These are phyloP conservation scores for Latrodectus geometricus DNA, from an alignment of 1,140 invertebrate species.

Conservation along the genomic window DNA sequence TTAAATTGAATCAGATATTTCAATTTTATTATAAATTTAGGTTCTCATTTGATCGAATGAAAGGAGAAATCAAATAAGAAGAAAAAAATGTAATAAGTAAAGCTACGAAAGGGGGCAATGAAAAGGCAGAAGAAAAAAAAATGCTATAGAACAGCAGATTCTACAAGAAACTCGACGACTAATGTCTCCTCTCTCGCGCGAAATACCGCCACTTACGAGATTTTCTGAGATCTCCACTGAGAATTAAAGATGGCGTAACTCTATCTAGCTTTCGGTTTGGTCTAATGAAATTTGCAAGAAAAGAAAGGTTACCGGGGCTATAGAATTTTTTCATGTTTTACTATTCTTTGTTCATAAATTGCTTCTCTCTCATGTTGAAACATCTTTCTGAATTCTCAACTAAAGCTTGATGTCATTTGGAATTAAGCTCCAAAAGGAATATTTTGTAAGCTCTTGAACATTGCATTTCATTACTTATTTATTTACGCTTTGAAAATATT, in stretches of 20 bases:
- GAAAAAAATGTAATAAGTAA: slow-evolving; percentile 55
- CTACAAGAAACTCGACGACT: slow-evolving; percentile 52
- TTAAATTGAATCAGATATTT: no score
- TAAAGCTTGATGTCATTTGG: background rate
- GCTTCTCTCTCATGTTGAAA: background rate
- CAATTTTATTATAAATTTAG: no score
- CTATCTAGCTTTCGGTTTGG: slow-evolving; percentile 36
- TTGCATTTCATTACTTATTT: background rate
- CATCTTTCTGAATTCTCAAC: background rate
- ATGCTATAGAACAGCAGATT: slow-evolving; percentile 36
- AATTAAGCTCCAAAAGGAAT: background rate
- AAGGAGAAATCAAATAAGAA: slow-evolving; percentile 53
- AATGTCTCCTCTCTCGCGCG: slow-evolving; percentile 55
- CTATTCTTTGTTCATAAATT: slow-evolving; percentile 32
- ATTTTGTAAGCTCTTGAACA: background rate
- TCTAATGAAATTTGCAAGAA: slow-evolving; percentile 57
- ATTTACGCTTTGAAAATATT: no score
- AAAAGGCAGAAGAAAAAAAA: slow-evolving; percentile 11
- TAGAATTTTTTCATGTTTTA: slow-evolving; percentile 10
- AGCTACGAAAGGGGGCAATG: slow-evolving; percentile 7
- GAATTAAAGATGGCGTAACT: slow-evolving; percentile 59
- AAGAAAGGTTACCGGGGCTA: background rate
- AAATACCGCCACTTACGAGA: slow-evolving; percentile 59
- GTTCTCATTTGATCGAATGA: slow-evolving; percentile 57
- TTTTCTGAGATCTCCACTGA: slow-evolving; percentile 53